phyloP scores from a whole-genome alignment of 2,797 vertebrate genomes.

The Eulemur coronatus region DNA sequence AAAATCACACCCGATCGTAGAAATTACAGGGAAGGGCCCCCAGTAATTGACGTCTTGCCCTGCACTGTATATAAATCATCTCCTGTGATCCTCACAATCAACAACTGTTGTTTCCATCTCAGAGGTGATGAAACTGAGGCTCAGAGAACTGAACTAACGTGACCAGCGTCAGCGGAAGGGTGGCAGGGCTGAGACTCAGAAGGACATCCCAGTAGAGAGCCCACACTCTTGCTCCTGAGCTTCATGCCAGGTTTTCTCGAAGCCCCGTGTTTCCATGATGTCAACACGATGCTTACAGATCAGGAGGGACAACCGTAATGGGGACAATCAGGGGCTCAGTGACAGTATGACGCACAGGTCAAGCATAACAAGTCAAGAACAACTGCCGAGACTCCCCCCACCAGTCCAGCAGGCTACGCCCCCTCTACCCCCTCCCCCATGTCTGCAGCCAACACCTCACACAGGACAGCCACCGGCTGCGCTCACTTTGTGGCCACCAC shows the following conservation, averaged over 20 bases:
- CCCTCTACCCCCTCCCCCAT: neutral
- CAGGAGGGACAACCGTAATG: no score
- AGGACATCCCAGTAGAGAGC: neutral
- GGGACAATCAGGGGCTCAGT: neutral
- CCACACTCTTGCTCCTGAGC: neutral
- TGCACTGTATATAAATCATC: accelerated
- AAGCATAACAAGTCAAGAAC: neutral
- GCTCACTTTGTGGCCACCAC: neutral
- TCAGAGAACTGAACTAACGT: neutral
- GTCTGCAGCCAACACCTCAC: neutral
- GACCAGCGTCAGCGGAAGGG: neutral
- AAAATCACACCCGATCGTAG: neutral
- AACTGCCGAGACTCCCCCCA: no score
- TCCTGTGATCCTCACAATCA: neutral
- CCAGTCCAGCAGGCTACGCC: neutral
- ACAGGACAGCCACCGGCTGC: neutral
- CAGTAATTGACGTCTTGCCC: accelerated
- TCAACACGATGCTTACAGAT: neutral
- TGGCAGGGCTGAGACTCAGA: neutral
- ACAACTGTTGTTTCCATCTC: neutral
- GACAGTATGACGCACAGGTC: neutral
- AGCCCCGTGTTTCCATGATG: neutral
- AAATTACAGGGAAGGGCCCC: neutral
- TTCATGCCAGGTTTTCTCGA: neutral
- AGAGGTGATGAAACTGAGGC: neutral